A percentile compares a stretch with the other conserved stretches of the same genome.
phyloP scores from a whole-genome alignment of 2,888 invertebrate species.

The Metellina segmentata region DNA sequence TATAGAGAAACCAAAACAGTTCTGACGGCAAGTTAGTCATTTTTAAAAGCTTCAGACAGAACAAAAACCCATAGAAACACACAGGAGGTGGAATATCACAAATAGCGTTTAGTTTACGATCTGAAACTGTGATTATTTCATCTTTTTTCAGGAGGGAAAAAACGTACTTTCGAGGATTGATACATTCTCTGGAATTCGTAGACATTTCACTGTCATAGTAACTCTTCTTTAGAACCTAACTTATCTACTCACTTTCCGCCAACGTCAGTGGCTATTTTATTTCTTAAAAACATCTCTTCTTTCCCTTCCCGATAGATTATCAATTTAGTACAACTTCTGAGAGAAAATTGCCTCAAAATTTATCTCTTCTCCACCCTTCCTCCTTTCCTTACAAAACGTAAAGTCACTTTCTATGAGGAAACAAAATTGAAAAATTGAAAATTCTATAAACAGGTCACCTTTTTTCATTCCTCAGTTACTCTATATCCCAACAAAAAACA shows the following conservation, averaged over 20 bases:
- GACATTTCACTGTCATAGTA: no score
- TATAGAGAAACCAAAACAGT: no score
- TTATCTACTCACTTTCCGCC: constrained; percentile 12
- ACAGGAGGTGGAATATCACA: no score
- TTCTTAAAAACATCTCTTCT: not conserved
- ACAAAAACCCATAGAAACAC: no score
- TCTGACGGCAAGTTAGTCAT: no score
- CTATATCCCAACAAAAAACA: not conserved
- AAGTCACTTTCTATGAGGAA: not conserved
- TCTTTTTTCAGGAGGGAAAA: no score
- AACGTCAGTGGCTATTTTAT: not conserved
- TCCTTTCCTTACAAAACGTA: not conserved
- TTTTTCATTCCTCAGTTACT: not conserved
- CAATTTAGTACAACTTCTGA: not conserved
- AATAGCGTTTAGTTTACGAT: no score
- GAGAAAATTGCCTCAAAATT: constrained; percentile 9
- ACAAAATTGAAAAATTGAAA: constrained; percentile 6
- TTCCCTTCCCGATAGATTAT: not conserved
- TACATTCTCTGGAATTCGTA: no score
- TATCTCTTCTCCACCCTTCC: not conserved
- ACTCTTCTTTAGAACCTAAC: not conserved
- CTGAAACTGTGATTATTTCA: no score
- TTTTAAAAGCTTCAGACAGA: no score
- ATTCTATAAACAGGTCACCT: constrained; percentile 16
- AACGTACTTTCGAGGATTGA: no score